Conservation (phyloP, 2,113 vertebrate species). For the Solea senegalensis region DNA sequence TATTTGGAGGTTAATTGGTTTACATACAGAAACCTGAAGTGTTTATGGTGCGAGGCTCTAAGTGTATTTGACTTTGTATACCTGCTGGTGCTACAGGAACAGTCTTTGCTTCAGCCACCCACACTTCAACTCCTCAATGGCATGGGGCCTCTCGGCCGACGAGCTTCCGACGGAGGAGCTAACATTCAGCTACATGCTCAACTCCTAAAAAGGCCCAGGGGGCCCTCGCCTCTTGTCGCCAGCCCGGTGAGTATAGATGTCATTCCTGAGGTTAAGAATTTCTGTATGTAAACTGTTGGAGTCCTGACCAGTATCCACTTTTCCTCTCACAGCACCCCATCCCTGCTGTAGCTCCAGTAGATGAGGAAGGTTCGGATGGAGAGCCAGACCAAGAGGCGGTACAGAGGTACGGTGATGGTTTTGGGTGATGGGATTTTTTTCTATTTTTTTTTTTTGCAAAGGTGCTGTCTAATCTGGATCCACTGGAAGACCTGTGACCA, state of each 20-base stretch:
- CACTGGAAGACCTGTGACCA: conserved; percentile 38
- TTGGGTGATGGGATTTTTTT: conserved; percentile 35
- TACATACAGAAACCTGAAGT: not conserved
- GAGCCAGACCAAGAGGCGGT: conserved; percentile 98
- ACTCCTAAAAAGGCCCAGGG: conserved; percentile 94
- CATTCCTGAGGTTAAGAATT: not conserved
- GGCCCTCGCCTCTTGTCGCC: conserved; percentile 93
- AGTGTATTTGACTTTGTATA: not conserved
- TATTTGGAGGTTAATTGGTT: not conserved
- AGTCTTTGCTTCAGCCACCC: conserved; percentile 95
- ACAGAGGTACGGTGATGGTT: conserved; percentile 86
- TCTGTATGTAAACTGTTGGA: not conserved
- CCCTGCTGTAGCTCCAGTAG: conserved; percentile 94
- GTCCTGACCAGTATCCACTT: conserved; percentile 22
- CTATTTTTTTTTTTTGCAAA: conserved; percentile 23
- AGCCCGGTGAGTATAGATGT: conserved; percentile 85
- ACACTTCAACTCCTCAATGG: conserved; percentile 96
- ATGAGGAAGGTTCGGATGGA: conserved; percentile 96
- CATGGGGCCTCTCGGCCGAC: conserved; percentile 96
- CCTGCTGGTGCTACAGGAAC: conserved; percentile 82
- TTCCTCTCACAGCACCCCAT: conserved; percentile 86
- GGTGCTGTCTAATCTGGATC: conserved; percentile 63
- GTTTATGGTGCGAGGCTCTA: not conserved
- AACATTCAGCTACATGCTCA: conserved; percentile 98
- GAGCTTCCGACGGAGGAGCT: conserved; percentile 95